Conservation (phyloP, 2,888 invertebrate species). For the Lasioglossum zephyrum region DNA sequence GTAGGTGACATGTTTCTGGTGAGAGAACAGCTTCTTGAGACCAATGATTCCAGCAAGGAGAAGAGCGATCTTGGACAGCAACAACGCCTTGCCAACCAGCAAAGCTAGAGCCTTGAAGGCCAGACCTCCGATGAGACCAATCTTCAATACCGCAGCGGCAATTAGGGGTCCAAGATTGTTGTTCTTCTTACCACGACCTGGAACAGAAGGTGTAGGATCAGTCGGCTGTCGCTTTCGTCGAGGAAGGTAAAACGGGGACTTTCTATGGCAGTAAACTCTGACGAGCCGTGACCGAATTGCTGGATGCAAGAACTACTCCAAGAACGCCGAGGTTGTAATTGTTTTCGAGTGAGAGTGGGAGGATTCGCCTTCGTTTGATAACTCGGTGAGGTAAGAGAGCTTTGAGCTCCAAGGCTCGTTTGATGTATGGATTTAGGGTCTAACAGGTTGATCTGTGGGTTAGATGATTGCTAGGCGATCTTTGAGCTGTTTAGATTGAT, state of each 20-base stretch:
- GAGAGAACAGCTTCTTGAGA: slow-evolving; percentile 92
- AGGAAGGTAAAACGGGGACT: slow-evolving; percentile 40
- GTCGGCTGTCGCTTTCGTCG: slow-evolving; percentile 52
- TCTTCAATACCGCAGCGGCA: slow-evolving; percentile 91
- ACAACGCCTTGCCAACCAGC: slow-evolving; percentile 93
- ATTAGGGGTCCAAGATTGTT: slow-evolving; percentile 90
- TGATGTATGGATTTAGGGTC: neutral
- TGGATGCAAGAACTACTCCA: neutral
- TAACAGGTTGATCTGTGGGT: neutral
- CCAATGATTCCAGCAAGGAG: slow-evolving; percentile 92
- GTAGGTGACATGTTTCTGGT: slow-evolving; percentile 90
- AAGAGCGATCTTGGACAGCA: slow-evolving; percentile 93
- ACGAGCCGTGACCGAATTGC: slow-evolving; percentile 15
- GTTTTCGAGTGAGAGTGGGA: neutral
- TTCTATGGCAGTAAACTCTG: slow-evolving; percentile 55
- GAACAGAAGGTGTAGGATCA: neutral
- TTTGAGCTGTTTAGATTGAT: neutral
- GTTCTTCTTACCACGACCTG: slow-evolving; percentile 90
- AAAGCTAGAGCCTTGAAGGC: slow-evolving; percentile 92
- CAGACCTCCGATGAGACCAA: slow-evolving; percentile 92
- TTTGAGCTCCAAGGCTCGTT: neutral
- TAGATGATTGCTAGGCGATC: neutral
- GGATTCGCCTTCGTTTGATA: neutral
- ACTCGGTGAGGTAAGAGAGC: neutral
- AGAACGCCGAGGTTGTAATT: neutral